phyloP scores from a whole-genome alignment of 92 coral and sea anemone species.

The Porites divaricata region DNA sequence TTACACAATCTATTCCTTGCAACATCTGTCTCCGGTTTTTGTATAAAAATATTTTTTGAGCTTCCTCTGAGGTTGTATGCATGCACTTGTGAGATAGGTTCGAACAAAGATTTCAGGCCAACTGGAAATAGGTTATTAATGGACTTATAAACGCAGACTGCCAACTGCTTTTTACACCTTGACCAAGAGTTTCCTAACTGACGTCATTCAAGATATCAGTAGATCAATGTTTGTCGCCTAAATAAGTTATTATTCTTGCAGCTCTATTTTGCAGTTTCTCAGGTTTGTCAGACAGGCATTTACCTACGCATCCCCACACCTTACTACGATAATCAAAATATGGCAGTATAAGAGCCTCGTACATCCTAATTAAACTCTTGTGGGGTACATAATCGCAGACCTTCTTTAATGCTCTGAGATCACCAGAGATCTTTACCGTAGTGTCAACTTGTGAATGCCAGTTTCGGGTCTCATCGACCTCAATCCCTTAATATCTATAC shows the following conservation, averaged over 20 bases:
- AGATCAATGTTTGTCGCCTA: too few species aligned
- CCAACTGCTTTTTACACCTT: too few species aligned
- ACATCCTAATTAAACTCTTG: not conserved
- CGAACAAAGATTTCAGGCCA: too few species aligned
- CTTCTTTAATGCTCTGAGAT: not conserved
- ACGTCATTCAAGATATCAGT: too few species aligned
- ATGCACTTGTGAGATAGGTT: too few species aligned
- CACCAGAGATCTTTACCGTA: not conserved
- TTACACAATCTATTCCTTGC: too few species aligned
- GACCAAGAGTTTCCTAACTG: too few species aligned
- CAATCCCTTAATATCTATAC: not conserved
- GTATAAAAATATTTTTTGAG: too few species aligned
- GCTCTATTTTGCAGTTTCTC: not conserved
- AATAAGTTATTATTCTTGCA: conserved; percentile 10
- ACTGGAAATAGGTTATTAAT: too few species aligned
- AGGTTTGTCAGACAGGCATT: not conserved
- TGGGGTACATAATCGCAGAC: not conserved
- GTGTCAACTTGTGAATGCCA: not conserved
- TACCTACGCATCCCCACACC: not conserved
- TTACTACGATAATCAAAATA: not conserved
- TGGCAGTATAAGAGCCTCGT: not conserved
- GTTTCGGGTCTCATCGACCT: not conserved
- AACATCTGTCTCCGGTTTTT: too few species aligned
- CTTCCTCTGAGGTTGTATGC: too few species aligned
- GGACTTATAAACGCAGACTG: too few species aligned